Base-by-base conservation (phyloP, 2,888 invertebrate species). In the Cephalotes varians region DNA sequence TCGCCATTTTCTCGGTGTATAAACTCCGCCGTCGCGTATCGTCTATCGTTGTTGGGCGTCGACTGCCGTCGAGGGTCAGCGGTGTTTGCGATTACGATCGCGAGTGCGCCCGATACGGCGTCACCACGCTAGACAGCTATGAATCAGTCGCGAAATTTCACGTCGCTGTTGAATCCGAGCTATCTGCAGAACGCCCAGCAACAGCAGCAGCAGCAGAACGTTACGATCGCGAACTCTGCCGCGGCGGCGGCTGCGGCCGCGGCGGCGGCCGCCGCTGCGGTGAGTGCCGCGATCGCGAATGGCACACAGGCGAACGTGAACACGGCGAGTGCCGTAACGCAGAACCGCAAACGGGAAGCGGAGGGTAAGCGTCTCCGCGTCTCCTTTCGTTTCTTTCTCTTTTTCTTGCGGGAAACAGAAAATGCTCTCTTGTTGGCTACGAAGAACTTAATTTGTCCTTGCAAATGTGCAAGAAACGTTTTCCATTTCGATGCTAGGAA, bases 181-280 rank as follows among this genome's bases (percentile, higher is more conserved):
- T 94, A 94, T 85, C 83, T 94, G 82, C 94, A 94, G 86, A 94
- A 93, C 89, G 93, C 93, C 18, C 94, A 94, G 82, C 93, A 92
- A 80, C 88, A 69, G 93, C 62, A 94, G 81, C 62, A 62, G 15
- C 95, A 44, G 93, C 93, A 83, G 93, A 95, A 86, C 90, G 94
- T 87, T 92, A 93, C 82, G 93, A 94, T 87, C 90, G 94, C 87
- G 92, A 94, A 92, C 93, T 95, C n/a, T n/a, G n/a, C 40, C 3
- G 10, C 85, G 92, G 95, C 85, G 92, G 95, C 81, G 6, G 92
- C 91, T 73, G 95, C 91, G 92, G 95, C 92, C 73, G 95, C 96
- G 1, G 96, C 96, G 69, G 94, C 96, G 0, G 96, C 96, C 7
- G 96, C 96, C 6, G 96, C 96, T 1, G 96, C 96, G 64, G 64